These are phyloP conservation scores for Drosophila merina DNA, from an alignment of 2,888 invertebrate species.

Conservation along the genomic window DNA sequence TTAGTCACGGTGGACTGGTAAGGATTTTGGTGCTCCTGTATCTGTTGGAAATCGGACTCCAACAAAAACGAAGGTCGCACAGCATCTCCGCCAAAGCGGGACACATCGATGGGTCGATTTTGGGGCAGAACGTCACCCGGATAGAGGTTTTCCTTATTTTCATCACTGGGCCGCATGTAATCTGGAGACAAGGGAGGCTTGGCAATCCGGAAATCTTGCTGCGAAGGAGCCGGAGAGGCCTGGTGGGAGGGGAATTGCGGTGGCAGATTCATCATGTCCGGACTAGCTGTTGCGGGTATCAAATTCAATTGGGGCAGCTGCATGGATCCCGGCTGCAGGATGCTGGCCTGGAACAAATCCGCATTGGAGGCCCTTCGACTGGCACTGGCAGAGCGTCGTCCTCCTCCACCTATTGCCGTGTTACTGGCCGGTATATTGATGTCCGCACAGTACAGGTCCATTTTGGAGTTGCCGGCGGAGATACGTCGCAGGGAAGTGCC, in stretches of 20 bases:
- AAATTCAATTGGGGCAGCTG: constrained; percentile 71
- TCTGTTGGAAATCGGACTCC: constrained; percentile 57
- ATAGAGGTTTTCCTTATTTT: constrained; percentile 65
- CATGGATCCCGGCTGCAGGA: constrained; percentile 55
- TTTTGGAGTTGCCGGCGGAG: constrained; percentile 81
- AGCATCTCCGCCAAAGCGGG: constrained; percentile 69
- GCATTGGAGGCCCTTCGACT: constrained; percentile 80
- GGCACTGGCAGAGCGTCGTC: constrained; percentile 74
- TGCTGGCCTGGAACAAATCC: constrained; percentile 72
- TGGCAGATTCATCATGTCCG: constrained; percentile 50
- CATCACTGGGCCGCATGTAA: constrained; percentile 80
- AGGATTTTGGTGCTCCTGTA: constrained; percentile 37
- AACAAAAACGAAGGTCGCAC: constrained; percentile 60
- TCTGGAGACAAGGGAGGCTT: constrained; percentile 76
- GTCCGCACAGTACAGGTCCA: constrained; percentile 82
- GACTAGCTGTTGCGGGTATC: constrained; percentile 79
- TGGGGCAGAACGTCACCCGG: constrained; percentile 71
- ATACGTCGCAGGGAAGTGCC: constrained; percentile 81
- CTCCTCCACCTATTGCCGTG: constrained; percentile 38
- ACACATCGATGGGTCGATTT: constrained; percentile 81
- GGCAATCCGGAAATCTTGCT: constrained; percentile 74
- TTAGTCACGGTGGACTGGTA: constrained; percentile 63
- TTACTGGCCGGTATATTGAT: constrained; percentile 76
- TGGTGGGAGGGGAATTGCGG: constrained; percentile 67
- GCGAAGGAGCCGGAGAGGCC: constrained; percentile 57